Percentiles rank a stretch among this genome's conserved stretches.
These are phyloP conservation scores for Nomada lathburiana DNA, from an alignment of 2,888 invertebrate genomes.

Conservation along the genomic window DNA sequence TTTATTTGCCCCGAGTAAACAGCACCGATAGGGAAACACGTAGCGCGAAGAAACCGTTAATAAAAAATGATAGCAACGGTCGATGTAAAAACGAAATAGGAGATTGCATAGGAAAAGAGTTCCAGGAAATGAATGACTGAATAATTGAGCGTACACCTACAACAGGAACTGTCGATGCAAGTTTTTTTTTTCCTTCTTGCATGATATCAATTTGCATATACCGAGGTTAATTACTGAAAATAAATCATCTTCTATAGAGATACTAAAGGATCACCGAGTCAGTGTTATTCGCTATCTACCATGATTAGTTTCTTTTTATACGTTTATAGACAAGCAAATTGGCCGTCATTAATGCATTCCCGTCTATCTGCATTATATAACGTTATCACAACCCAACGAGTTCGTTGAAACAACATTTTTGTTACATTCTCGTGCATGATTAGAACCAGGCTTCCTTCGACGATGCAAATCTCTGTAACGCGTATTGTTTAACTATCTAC, in stretches of 20 bases:
- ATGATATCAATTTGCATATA: neutral
- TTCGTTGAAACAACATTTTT: no score
- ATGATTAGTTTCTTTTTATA: neutral
- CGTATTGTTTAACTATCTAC: no score
- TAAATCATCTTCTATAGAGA: neutral
- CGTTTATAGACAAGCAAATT: neutral
- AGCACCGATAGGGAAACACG: neutral
- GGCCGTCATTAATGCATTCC: no score
- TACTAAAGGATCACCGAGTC: neutral
- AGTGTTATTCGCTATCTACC: neutral
- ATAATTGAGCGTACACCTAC: neutral
- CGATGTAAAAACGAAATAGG: neutral
- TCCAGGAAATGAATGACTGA: neutral
- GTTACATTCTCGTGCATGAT: no score
- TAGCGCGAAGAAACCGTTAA: neutral
- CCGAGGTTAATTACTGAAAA: conserved; percentile 2
- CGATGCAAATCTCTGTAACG: no score
- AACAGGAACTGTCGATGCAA: neutral
- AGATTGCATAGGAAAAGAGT: neutral
- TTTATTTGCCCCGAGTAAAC: neutral
- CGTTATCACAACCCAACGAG: no score
- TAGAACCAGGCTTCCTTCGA: no score
- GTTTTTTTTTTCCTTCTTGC: neutral
- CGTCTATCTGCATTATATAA: no score
- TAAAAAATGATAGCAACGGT: neutral